Evolutionary conservation across 2,888 invertebrate species (phyloP).

Genomic region (Ashinkailepas kermadecensis): DNA sequence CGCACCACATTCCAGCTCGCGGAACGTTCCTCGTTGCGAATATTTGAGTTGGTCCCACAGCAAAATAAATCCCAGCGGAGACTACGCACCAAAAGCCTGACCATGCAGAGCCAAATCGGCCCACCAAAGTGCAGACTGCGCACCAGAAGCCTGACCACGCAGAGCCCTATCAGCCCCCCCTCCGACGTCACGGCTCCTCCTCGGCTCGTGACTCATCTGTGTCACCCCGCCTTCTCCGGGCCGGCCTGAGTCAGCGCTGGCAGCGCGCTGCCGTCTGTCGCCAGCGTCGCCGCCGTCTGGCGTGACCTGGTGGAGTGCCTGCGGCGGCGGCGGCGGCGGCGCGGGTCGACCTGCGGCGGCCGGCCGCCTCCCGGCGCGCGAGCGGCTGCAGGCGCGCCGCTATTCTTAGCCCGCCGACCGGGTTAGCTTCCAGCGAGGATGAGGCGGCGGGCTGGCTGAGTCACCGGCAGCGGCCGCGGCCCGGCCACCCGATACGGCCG

Average conservation of each 20-base stretch:
- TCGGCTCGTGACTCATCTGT: no score
- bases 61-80: no score
- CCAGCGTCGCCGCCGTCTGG: not conserved
- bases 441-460: not conserved
- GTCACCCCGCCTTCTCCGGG: not conserved
- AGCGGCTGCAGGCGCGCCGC: not conserved
- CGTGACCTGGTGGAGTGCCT: not conserved
- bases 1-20: no score
- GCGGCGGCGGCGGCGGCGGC: not conserved
- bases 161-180: no score
- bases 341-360: not conserved
- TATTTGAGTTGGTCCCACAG: no score
- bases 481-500: not conserved
- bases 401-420: conserved; percentile 2
- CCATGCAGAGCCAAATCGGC: no score
- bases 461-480: not conserved
- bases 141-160: no score
- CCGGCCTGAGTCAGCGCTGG: not conserved
- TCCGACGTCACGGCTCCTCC: no score
- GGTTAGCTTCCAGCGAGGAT: conserved; percentile 13
- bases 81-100: no score
- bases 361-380: not conserved
- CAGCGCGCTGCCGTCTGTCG: not conserved
- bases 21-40: no score
- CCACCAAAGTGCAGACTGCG: no score